Base-by-base conservation (phyloP, 2,113 vertebrate species). In the Mus pahari region DNA sequence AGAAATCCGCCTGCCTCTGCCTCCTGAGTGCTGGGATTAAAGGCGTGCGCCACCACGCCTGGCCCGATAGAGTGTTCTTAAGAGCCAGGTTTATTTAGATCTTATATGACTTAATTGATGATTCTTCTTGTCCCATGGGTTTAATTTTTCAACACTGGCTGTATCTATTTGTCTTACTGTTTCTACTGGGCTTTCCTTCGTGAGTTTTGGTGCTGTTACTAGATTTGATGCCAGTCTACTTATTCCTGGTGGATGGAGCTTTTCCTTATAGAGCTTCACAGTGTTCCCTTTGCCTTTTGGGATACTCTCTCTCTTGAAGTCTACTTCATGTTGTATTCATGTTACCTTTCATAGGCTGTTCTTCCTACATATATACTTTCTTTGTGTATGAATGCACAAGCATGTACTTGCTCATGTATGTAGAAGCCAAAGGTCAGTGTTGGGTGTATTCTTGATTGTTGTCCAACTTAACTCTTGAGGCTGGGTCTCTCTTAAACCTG, bases 281-380 rank as follows among this genome's bases (percentile, higher is more conserved):
- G 55, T 91, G 11, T 73, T 83, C 87, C 7, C 78, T 16, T 45
- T 71, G 19, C 24, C 84, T 86, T 33, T 90, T 20, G 36, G 31
- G 64, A 50, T 86, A 50, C 58, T 62, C 75, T 92, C 91, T 94
- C 12, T 94, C 33, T 82, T 88, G 45, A 91, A 53, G 33, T 96
- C 50, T 42, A 81, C 45, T 90, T 39, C 20, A 22, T 39, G 33
- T 92, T 19, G n/a, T 97, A 60, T 66, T 79, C 71, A 31, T 60
- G 22, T 19, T 55, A n/a, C 81, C 42, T 90, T 94, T 89, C 39
- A 16, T 48, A 60, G 78, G 45, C 31, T 42, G n/a, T 50, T 84
- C 55, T 60, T 96, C 94, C 50, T 22, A 48, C 20, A 11, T 45
- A 55, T 70, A 39, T 62, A 55, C 70, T 90, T 90, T 92, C 58